Evolutionary conservation across 1,140 invertebrate species (phyloP), one percentile per base, ranked within the genome.

Genomic region (Papilio xuthus): DNA sequence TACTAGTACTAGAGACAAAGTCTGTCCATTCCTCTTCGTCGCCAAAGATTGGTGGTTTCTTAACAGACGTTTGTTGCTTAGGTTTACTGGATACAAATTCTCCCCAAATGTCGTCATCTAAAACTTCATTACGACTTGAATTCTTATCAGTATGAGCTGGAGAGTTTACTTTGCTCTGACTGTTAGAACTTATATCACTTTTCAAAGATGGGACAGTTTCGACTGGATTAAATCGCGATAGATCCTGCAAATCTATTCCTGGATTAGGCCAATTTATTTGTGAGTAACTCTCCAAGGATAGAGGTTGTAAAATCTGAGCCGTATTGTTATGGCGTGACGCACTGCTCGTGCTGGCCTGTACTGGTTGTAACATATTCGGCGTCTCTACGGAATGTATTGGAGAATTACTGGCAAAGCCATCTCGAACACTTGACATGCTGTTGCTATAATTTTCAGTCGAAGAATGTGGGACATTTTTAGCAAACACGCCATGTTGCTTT

Each of bases 231-330:
- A 96, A 95, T 63, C 94, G 87, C 2, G 94, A 95, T 56, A 96
- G 88, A 85, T 96, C 95, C 84, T 96, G 95, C n/a, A 95, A 94
- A 83, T 95, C 95, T 76, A 96, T 95, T 70, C 94, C 95, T 9
- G 95, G 95, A 85, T 95, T 95, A 20, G 95, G 95, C 96, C 96
- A 96, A 83, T 95, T 95, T 23, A 96, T 96, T 81, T 95, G 94
- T 0, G 95, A 95, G 80, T 88, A 94, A 81, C 92, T 92, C 83
- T 94, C 94, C 79, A 94, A 84, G 2, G 93, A 93, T 32, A 94
- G 81, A 9, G 94, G 94, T 80, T 94, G 92, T 77, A 94, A 82
- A 80, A 94, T 94, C 89, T 94, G 94, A 37, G 86, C 88, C n/a
- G 86, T 83, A 42, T 89, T 90, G 75, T 88, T 87, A 79, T 91